Evolutionary conservation across 2,797 vertebrate species (phyloP), one percentile per base, ranked within the genome.

Genomic region (Acanthurus leucopareius): DNA sequence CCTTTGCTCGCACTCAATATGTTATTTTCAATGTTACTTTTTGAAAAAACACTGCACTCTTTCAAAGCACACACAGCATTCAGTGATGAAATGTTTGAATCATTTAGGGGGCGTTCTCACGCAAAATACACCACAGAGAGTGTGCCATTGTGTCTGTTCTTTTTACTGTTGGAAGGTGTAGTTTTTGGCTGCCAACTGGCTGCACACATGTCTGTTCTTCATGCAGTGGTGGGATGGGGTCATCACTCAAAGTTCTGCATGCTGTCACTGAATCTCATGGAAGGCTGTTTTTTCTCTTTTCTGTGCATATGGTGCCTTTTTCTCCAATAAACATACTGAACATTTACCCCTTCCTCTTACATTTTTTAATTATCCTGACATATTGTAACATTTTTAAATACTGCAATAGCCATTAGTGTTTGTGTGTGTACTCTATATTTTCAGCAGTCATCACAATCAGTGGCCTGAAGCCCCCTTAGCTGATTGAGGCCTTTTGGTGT

Each of bases 151-250:
- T 0, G 20, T 10, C 9, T 32, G 38, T 11, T 42, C 3, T 38
- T 57, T 51, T 66, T 17, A 38, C 25, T 38, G 17, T 59, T 72
- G 48, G 47, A 57, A 11, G 4, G 38, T 66, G 32, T 49, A 42
- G 25, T 25, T 25, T 25, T 25, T 25, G 25, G 25, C 25, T 25
- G 25, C 25, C 25, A 25, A 25, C 25, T 48, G 25, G 47, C 47
- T 22, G 48, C 45, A 32, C 45, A 32, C 40, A 75, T 49, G 35
- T n/a, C n/a, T 44, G 44, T 28, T 56, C 42, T 28, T 59, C 28
- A 67, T 40, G 40, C 48, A 60, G 3, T 73, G 69, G 15, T 54
- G 38, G 22, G 47, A 66, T 77, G 78, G 67, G 70, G 78, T 67
- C 51, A 59, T 67, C 68, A 61, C 53, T 53, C 40, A 49, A 47